Conservation (phyloP, 2,888 invertebrate genomes). For the Hemistola chrysoprasaria region DNA sequence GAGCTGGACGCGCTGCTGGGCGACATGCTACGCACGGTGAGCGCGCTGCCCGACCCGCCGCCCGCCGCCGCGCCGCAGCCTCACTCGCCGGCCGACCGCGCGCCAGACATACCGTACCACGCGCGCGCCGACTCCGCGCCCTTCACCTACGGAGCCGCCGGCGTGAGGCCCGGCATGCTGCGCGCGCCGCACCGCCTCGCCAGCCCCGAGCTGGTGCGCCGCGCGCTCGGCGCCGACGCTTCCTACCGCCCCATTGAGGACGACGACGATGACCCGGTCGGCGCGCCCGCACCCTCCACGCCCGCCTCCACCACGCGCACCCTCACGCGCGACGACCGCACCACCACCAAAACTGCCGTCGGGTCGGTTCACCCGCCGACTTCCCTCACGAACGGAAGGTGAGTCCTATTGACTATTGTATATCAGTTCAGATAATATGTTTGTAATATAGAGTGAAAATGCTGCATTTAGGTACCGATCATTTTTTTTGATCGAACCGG, state of each 20-base stretch:
- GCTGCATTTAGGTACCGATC: too few species aligned
- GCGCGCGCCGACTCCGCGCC: slow-evolving; percentile 94
- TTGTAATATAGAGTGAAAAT: too few species aligned
- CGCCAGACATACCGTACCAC: slow-evolving; percentile 91
- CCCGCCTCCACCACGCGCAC: slow-evolving; percentile 59
- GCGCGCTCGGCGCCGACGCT: slow-evolving; percentile 81
- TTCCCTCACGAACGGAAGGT: slow-evolving; percentile 68
- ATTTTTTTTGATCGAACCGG: too few species aligned
- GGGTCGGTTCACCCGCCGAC: slow-evolving; percentile 41
- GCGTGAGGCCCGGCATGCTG: slow-evolving; percentile 83
- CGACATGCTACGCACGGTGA: slow-evolving; percentile 94
- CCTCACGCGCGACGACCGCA: slow-evolving; percentile 66
- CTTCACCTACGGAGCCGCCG: slow-evolving; percentile 91
- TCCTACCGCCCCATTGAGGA: slow-evolving; percentile 66
- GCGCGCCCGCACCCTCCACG: slow-evolving; percentile 58
- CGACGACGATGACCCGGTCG: slow-evolving; percentile 66
- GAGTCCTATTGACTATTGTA: slow-evolving; percentile 28
- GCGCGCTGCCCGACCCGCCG: slow-evolving; percentile 87
- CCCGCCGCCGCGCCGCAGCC: slow-evolving; percentile 41
- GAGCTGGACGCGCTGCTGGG: slow-evolving; percentile 92
- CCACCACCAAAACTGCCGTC: slow-evolving; percentile 61
- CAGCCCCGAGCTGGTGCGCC: slow-evolving; percentile 92
- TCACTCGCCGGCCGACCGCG: slow-evolving; percentile 72
- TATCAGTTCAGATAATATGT: too few species aligned
- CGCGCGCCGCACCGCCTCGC: slow-evolving; percentile 88